Percentiles rank a stretch among this genome's conserved stretches.
Evolutionary conservation across 1,140 invertebrate species (phyloP).

Genomic region (Drosophila obscura): DNA sequence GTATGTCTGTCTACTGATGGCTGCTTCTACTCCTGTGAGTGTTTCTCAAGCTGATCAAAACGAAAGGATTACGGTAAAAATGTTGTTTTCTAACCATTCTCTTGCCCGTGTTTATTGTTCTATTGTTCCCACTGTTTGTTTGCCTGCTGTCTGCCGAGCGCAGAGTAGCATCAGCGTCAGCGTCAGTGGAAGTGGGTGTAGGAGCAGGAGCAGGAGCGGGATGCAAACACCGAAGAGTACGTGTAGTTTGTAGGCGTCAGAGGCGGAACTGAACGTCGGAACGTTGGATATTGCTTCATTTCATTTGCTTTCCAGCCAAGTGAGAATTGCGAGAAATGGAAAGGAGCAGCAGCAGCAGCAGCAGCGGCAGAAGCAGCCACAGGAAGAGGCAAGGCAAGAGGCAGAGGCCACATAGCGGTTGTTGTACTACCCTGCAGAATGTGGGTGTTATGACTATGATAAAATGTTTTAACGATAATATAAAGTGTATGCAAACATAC

Average conservation of each 20-base stretch:
- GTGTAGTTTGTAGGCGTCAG: conserved; percentile 52
- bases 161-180: background rate
- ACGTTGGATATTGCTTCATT: conserved; percentile 64
- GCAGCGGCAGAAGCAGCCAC: conserved; percentile 14
- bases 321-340: conserved; percentile 76
- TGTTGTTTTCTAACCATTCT: conserved; percentile 53
- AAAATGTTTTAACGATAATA: background rate
- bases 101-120: conserved; percentile 47
- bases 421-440: conserved; percentile 35
- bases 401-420: conserved; percentile 56
- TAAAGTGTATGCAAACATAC: too few species aligned
- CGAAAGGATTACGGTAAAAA: conserved; percentile 82
- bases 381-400: conserved; percentile 2
- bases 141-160: conserved; percentile 19
- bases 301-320: conserved; percentile 41
- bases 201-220: conserved; percentile 2
- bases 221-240: too few species aligned
- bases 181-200: conserved; percentile 4
- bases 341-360: conserved; percentile 59
- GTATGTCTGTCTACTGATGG: conserved; percentile 23
- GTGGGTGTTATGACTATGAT: conserved; percentile 4
- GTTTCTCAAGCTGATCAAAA: conserved; percentile 78
- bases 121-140: conserved; percentile 56
- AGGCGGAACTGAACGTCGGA: conserved; percentile 60
- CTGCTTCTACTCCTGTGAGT: conserved; percentile 11